Evolutionary conservation across 2,888 invertebrate genomes (phyloP).

Genomic region (Nemotelus nigrinus): DNA sequence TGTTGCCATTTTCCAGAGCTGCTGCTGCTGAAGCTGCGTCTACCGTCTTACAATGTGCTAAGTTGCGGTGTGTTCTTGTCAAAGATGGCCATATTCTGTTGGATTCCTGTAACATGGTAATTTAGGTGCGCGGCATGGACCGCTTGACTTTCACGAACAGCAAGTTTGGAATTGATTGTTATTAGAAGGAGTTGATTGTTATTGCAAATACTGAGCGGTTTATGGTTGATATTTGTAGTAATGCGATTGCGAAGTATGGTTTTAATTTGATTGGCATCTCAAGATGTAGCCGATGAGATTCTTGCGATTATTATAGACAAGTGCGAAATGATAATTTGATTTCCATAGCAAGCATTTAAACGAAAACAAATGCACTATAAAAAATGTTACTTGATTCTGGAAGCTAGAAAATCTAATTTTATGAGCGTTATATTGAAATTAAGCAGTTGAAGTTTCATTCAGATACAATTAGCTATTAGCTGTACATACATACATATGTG

Average conservation of each 20-base stretch:
- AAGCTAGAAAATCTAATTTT: too few species aligned
- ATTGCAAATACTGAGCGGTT: not conserved
- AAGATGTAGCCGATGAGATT: too few species aligned
- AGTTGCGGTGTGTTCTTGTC: not conserved
- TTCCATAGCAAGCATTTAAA: too few species aligned
- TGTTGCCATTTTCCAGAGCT: slow-evolving; percentile 19
- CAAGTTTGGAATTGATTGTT: slow-evolving; percentile 21
- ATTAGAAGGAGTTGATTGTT: slow-evolving; percentile 27
- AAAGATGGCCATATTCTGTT: slow-evolving; percentile 5
- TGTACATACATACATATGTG: too few species aligned
- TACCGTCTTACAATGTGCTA: not conserved
- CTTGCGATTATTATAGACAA: too few species aligned
- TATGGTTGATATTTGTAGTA: not conserved
- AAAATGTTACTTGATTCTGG: too few species aligned
- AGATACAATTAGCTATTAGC: too few species aligned
- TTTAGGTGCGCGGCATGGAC: slow-evolving; percentile 19
- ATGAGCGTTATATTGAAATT: too few species aligned
- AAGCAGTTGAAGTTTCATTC: too few species aligned
- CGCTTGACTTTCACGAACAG: not conserved
- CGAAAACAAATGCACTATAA: too few species aligned
- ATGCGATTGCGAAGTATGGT: not conserved
- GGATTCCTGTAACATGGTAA: slow-evolving; percentile 19
- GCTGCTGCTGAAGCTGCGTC: not conserved
- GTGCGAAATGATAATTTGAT: too few species aligned
- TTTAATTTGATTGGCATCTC: too few species aligned